phyloP scores from a whole-genome alignment of 2,797 vertebrate genomes.

The Dallia pectoralis region DNA sequence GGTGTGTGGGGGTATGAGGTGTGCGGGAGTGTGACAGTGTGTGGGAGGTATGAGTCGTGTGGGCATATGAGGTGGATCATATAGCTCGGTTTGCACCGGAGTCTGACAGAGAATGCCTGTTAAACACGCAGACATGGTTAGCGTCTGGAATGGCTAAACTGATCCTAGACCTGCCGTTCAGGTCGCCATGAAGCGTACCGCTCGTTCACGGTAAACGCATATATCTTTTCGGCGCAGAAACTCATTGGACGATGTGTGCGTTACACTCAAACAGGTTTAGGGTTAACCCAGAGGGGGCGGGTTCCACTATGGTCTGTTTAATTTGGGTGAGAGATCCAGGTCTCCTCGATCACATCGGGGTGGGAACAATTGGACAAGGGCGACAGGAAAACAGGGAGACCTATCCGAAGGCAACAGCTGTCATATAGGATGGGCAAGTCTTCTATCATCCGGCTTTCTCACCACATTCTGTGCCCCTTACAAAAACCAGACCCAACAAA shows the following conservation, averaged over 20 bases:
- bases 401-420: constrained; percentile 73
- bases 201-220: not conserved
- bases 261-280: too few species aligned
- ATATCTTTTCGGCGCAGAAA: not conserved
- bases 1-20: not conserved
- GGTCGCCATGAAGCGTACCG: not conserved
- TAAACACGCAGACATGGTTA: not conserved
- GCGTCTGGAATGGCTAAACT: not conserved
- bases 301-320: not conserved
- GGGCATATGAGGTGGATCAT: not conserved
- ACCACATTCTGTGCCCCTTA: constrained; percentile 44
- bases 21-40: too few species aligned
- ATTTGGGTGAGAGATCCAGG: constrained; percentile 36
- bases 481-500: constrained; percentile 65
- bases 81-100: not conserved
- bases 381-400: constrained; percentile 64
- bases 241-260: not conserved
- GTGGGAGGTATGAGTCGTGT: too few species aligned
- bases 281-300: not conserved
- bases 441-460: constrained; percentile 68
- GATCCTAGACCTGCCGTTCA: not conserved
- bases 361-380: constrained; percentile 55
- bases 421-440: constrained; percentile 70
- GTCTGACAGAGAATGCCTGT: not conserved
- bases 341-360: constrained; percentile 45